A percentile compares a stretch with the other conserved stretches of the same genome.
These are phyloP conservation scores for Podarcis siculus DNA, from an alignment of 2,797 vertebrate species.

Conservation along the genomic window DNA sequence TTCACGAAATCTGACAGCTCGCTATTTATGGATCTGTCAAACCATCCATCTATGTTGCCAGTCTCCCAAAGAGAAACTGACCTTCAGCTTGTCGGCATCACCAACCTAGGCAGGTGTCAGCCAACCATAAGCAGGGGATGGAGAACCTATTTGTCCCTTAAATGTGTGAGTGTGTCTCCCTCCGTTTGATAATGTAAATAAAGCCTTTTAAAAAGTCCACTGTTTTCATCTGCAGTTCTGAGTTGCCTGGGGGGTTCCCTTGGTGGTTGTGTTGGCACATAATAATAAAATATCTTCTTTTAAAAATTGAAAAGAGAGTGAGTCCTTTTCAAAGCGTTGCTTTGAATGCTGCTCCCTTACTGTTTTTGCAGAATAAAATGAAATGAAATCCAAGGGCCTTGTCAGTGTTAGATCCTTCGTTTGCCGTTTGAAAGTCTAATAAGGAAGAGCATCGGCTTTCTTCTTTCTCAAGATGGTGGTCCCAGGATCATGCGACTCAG, in stretches of 20 bases:
- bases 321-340: constrained; percentile 20
- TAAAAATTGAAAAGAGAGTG: background rate
- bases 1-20: background rate
- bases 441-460: background rate
- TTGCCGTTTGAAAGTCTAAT: background rate
- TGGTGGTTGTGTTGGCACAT: constrained; percentile 36
- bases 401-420: background rate
- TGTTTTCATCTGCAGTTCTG: constrained; percentile 62
- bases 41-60: background rate
- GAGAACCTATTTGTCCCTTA: constrained; percentile 27
- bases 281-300: constrained; percentile 17
- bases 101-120: background rate
- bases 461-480: background rate
- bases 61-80: background rate
- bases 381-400: background rate
- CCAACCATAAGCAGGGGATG: background rate
- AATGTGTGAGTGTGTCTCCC: constrained; percentile 14
- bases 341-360: constrained; percentile 12
- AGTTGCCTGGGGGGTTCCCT: constrained; percentile 41
- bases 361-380: background rate
- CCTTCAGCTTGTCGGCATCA: background rate
- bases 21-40: constrained; percentile 26
- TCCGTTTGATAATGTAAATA: constrained; percentile 67
- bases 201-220: constrained; percentile 63
- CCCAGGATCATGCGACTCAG: background rate